These are phyloP conservation scores for Drosophila incognita DNA, from an alignment of 2,888 invertebrate species.

Conservation along the genomic window DNA sequence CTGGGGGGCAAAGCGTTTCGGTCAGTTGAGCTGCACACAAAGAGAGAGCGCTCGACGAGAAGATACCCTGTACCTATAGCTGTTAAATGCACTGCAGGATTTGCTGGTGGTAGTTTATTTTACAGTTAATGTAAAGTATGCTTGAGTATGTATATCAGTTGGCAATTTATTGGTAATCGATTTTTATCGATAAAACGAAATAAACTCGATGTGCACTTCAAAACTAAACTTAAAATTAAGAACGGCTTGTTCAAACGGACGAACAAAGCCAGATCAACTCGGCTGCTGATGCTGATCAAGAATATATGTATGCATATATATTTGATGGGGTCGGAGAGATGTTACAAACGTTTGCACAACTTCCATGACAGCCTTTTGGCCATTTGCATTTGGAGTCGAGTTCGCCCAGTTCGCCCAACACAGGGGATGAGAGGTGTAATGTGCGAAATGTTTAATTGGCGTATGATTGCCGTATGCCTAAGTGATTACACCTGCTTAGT, in stretches of 20 bases:
- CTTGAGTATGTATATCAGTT: background rate
- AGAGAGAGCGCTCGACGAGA: background rate
- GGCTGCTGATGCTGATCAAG: background rate
- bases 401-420: background rate
- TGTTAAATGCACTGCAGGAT: background rate
- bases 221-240: background rate
- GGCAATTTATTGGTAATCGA: background rate
- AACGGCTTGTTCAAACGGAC: background rate
- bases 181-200: background rate
- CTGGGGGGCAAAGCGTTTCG: background rate
- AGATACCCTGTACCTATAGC: background rate
- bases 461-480: conserved; percentile 11
- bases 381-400: background rate
- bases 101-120: background rate
- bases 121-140: background rate
- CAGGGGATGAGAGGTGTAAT: background rate
- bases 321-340: background rate
- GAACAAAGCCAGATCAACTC: background rate
- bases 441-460: background rate
- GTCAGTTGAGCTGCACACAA: background rate
- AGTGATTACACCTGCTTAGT: conserved; percentile 46
- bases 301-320: background rate
- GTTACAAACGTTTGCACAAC: background rate
- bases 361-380: background rate
- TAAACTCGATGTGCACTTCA: background rate